These are phyloP conservation scores for Diarsia dahlii DNA, from an alignment of 2,888 invertebrate genomes.

Conservation along the genomic window DNA sequence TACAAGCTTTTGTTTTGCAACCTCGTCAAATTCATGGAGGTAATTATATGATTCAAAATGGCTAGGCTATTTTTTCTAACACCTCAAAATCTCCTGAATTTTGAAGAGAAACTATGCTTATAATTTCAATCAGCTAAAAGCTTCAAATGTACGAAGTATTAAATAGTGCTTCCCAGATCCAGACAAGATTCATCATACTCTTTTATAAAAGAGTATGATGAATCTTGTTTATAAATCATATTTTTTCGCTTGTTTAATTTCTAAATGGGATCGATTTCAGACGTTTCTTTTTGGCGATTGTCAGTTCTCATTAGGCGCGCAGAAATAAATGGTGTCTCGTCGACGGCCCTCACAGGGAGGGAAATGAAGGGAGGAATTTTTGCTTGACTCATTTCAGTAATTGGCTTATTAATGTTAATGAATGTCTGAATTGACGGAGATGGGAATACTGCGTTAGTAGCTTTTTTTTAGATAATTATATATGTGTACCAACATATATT, in stretches of 20 bases:
- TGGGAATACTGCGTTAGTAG: constrained; percentile 20
- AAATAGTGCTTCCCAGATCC: constrained; percentile 2
- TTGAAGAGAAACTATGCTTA: background rate
- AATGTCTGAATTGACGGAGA: constrained; percentile 56
- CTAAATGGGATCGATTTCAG: constrained; percentile 73
- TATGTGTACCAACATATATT: too few relatives aligned
- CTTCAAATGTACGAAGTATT: constrained; percentile 7
- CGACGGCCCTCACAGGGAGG: constrained; percentile 71
- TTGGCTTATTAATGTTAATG: constrained; percentile 73
- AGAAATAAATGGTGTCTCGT: constrained; percentile 84
- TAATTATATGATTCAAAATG: too few relatives aligned
- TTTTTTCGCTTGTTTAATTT: constrained; percentile 50
- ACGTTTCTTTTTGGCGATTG: constrained; percentile 75
- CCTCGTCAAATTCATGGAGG: too few relatives aligned
- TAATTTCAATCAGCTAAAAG: constrained; percentile 53
- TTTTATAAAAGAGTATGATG: too few relatives aligned
- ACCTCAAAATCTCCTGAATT: too few relatives aligned
- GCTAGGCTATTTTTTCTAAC: too few relatives aligned
- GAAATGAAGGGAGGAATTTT: constrained; percentile 65
- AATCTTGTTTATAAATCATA: too few relatives aligned
- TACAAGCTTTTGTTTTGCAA: too few relatives aligned
- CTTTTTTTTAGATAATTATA: too few relatives aligned
- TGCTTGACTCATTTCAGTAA: constrained; percentile 75
- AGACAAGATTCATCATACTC: constrained; percentile 10
- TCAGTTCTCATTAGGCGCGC: constrained; percentile 86